phyloP scores from a whole-genome alignment of 2,113 vertebrate species.

The Boulengerochromis microlepis region DNA sequence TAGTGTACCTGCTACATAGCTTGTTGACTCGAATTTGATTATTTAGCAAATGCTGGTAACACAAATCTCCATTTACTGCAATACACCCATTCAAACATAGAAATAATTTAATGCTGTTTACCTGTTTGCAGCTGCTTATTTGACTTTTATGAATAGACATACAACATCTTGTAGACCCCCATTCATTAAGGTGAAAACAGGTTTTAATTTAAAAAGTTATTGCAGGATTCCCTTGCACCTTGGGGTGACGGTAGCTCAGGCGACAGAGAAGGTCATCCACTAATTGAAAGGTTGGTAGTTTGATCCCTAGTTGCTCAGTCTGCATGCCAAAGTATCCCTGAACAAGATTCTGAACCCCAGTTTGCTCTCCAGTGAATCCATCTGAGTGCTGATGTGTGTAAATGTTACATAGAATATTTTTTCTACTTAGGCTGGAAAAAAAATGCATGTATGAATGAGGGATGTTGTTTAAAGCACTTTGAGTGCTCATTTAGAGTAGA shows the following conservation, averaged over 20 bases:
- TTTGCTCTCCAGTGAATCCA: background rate
- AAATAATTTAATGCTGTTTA: slow-evolving; percentile 2
- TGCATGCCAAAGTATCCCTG: background rate
- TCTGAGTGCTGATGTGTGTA: rapidly evolving
- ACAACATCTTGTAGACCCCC: background rate
- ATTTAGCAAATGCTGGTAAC: background rate
- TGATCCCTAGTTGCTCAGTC: background rate
- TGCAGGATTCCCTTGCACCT: background rate
- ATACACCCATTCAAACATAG: background rate
- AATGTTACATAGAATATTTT: background rate
- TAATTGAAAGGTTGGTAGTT: background rate
- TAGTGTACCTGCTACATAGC: background rate
- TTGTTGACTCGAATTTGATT: background rate
- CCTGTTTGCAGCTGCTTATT: background rate
- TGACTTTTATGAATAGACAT: background rate
- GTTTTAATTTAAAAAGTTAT: background rate
- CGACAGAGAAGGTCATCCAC: rapidly evolving
- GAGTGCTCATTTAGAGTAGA: background rate
- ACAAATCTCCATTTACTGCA: background rate
- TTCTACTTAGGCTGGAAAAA: rapidly evolving
- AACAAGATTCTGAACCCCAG: background rate
- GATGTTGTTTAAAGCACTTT: background rate
- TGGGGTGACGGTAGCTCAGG: rapidly evolving
- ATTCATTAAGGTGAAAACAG: background rate
- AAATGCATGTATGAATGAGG: background rate